Base-by-base conservation (phyloP, 2,113 vertebrate genomes). In the Mormoops blainvillei region DNA sequence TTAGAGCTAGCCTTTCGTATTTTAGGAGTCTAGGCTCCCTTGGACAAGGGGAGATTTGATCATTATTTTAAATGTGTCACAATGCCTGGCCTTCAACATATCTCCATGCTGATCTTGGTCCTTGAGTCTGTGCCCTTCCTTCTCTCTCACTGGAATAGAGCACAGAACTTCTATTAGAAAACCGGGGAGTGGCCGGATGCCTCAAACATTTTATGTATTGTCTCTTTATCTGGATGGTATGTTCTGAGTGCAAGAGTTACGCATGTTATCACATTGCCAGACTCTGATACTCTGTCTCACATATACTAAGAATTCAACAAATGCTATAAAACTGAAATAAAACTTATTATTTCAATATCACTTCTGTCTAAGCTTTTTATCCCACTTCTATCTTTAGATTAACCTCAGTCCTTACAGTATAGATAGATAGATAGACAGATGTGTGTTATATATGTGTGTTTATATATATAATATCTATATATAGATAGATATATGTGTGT, bases 261-360 rank as follows among this genome's bases (percentile, higher is more conserved):
- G 2, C 4, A 13, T 20, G 11, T 81, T 41, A 63, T 45, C 87
- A 12, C 18, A n/a, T 67, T 71, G 14, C 8, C 50, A 65, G 12
- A 31, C 3, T 24, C 33, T 85, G 2, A 2, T 13, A 2, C 6
- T 83, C 0, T n/a, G 11, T 0, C 20, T 83, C 31, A 41, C 2
- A 33, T 67, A 65, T 2, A 54, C 1, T 9, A 80, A 74, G 8
- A 73, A 54, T 19, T 78, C 31, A n/a, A 16, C 28, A 56, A 36
- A 56, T 74, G 0, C 3, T 54, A 58, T n/a, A 58, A 73, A 18
- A 18, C 54, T 12, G 38, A 83, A 73, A 58, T 41, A 48, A 1
- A 83, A 26, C 2, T 52, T 78, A 65, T 28, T 89, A 65, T 89
- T 87, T 4, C 9, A 63, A 31, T 10, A 18, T 36, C 84, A 48